These are phyloP conservation scores for Diachasma alloeum DNA, from an alignment of 1,140 invertebrate genomes.

Conservation along the genomic window DNA sequence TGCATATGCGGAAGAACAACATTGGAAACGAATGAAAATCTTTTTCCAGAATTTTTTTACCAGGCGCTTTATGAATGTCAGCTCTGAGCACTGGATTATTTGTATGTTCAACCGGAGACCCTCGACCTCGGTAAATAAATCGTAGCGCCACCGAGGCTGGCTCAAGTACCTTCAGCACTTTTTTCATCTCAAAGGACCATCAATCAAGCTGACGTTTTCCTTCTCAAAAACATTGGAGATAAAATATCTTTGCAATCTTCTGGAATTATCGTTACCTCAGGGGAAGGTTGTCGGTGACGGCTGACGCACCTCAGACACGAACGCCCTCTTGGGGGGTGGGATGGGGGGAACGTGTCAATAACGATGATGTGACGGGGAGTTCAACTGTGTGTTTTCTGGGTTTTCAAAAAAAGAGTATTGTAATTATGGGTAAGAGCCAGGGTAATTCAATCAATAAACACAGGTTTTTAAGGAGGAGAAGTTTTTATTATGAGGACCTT, in stretches of 20 bases:
- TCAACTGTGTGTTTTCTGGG: too few relatives aligned
- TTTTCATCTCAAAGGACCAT: background rate
- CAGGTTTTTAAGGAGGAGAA: too few relatives aligned
- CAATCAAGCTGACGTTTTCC: background rate
- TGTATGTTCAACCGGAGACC: background rate
- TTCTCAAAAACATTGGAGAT: background rate
- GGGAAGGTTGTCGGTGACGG: background rate
- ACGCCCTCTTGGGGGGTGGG: background rate
- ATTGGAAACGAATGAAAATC: background rate
- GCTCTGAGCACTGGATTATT: background rate
- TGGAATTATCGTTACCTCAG: background rate
- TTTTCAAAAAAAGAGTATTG: too few relatives aligned
- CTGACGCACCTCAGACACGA: background rate
- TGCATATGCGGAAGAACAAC: background rate
- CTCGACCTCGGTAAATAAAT: constrained; percentile 9
- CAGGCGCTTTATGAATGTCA: too few relatives aligned
- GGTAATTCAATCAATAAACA: too few relatives aligned
- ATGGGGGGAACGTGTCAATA: background rate
- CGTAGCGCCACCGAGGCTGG: background rate
- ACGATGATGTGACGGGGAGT: background rate
- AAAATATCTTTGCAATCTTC: background rate
- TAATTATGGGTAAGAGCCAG: too few relatives aligned
- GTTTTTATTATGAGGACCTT: too few relatives aligned
- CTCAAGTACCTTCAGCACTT: background rate
- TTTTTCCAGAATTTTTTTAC: background rate